A percentile compares a stretch with the other conserved stretches of the same genome.
These are phyloP conservation scores for Hystrix brachyura DNA, from an alignment of 2,113 vertebrate genomes.

Conservation along the genomic window DNA sequence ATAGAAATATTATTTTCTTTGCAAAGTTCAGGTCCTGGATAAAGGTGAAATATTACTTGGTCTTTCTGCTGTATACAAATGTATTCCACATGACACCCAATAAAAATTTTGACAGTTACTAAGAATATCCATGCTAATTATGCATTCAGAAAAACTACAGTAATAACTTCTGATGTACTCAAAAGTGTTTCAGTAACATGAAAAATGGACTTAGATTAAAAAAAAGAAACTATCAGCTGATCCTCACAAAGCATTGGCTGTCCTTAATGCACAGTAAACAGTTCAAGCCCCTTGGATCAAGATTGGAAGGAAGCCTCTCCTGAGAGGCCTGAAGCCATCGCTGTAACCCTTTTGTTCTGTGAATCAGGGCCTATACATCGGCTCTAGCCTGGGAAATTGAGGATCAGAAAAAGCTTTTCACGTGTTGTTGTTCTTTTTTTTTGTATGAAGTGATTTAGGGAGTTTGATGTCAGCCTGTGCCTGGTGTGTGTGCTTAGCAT, in stretches of 20 bases:
- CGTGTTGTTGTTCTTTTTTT: not conserved
- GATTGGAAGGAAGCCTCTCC: not conserved
- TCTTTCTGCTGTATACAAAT: not conserved
- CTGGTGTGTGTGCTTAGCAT: not conserved
- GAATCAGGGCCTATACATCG: not conserved
- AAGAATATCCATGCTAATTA: not conserved
- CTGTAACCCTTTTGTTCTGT: not conserved
- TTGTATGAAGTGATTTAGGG: not conserved
- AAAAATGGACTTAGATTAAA: not conserved
- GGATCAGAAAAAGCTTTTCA: not conserved
- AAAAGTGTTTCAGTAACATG: not conserved
- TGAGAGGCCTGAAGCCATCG: not conserved
- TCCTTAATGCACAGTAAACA: not conserved
- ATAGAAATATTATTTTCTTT: not conserved
- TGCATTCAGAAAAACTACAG: not conserved
- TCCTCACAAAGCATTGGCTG: not conserved
- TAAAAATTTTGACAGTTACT: conserved; percentile 8
- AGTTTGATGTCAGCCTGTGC: not conserved
- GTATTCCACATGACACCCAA: not conserved
- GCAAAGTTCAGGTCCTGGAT: not conserved
- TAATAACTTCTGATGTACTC: conserved; percentile 3
- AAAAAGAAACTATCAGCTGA: not conserved
- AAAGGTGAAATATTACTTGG: not conserved
- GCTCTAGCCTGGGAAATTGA: not conserved
- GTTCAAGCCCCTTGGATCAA: not conserved